Evolutionary conservation across 1,140 invertebrate genomes (phyloP), one percentile per base, ranked within the genome.

Genomic region (Globodera ellingtonae): DNA sequence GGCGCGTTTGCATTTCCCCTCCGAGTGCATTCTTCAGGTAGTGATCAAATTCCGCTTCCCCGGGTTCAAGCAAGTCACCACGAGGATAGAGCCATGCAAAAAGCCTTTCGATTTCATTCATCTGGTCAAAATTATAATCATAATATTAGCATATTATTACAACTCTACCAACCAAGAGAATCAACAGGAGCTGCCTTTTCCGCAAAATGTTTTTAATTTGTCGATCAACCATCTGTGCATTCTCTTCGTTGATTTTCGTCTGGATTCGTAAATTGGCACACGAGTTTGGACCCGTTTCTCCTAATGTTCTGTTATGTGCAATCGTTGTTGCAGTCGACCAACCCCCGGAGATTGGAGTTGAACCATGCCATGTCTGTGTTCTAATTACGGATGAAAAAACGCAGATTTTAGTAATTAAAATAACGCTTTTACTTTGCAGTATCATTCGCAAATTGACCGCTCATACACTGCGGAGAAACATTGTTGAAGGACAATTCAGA

Each of bases 41-140:
- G 90, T 48, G 93, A 90, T 86, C 98, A 95, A 5, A 93, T 91
- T 6, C 93, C 88, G 72, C 92, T 86, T 84, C 80, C 5, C 77
- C 84, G 90, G 85, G 82, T 72, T 88, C 87, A 21, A 74, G 21
- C 47, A 65, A 24, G 44, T 88, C 86, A 13, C 80, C 77, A 79
- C 95, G 93, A 0, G 97, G 96, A 91, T 98, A 98, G 87, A 95
- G 93, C 96, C 96, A 99, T 0, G 95, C 95, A 75, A 95, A 92
- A 44, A 99, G 91, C 85, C 96, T 94, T 90, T 99, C 97, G 85
- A 98, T 94, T 90, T 97, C 94, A 24, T 94, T 94, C 21, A 95
- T 94, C 91, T 94, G 75, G 59, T 81, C 86, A 79, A 81, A 78
- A 21, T 3, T 65, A 59, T 24, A 79, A 56, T 82, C 47, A 62